phyloP scores from a whole-genome alignment of 2,113 vertebrate species.

The Macrotis lagotis region DNA sequence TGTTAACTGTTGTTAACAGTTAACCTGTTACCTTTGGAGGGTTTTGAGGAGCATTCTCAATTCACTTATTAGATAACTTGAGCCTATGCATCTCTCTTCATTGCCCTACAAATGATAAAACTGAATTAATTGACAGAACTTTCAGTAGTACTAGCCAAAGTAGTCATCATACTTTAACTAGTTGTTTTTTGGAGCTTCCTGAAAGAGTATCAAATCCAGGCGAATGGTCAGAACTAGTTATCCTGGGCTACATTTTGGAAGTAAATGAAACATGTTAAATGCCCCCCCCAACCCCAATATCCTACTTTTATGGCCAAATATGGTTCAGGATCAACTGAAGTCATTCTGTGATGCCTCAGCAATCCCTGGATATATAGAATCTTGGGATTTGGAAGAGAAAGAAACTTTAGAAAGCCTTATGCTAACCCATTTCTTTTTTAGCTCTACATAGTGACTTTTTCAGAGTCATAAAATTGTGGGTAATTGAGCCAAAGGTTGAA shows the following conservation, averaged over 20 bases:
- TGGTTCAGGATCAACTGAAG: background rate
- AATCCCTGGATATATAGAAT: background rate
- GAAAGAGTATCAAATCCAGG: background rate
- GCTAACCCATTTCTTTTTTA: background rate
- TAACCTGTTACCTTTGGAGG: background rate
- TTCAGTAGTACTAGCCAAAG: background rate
- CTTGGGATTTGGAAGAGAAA: background rate
- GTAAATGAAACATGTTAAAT: background rate
- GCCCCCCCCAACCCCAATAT: background rate
- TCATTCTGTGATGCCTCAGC: background rate
- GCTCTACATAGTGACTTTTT: background rate
- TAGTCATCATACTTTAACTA: background rate
- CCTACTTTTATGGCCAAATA: background rate
- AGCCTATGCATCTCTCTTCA: background rate
- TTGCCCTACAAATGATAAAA: background rate
- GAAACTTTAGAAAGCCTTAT: background rate
- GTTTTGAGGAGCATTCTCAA: background rate
- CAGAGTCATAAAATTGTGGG: background rate
- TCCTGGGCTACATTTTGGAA: background rate
- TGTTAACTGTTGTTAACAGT: too few species aligned
- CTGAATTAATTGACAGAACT: background rate
- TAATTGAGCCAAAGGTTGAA: background rate
- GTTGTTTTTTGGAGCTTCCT: background rate
- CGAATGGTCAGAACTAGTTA: background rate
- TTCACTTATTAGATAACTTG: background rate